phyloP scores from a whole-genome alignment of 2,797 vertebrate species.

The Coranthus polyacanthus region DNA sequence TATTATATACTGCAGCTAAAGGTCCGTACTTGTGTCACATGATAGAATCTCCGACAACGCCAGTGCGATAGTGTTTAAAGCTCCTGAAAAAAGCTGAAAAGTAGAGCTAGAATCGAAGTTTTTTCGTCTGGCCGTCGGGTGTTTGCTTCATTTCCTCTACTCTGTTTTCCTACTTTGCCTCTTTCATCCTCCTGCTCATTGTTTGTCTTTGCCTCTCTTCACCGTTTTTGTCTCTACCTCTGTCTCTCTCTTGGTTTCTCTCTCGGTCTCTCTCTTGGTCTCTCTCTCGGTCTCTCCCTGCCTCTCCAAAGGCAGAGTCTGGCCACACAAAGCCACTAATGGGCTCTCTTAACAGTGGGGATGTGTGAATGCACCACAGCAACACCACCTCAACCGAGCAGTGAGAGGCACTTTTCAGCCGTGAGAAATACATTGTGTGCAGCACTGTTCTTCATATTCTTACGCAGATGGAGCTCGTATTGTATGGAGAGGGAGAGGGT shows the following conservation, averaged over 20 bases:
- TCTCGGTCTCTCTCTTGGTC: neutral
- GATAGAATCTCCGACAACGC: neutral
- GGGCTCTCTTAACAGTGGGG: slow-evolving; percentile 59
- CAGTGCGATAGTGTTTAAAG: too few species aligned
- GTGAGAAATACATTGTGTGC: slow-evolving; percentile 40
- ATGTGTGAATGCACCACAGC: slow-evolving; percentile 57
- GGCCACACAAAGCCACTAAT: slow-evolving; percentile 67
- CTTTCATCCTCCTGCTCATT: slow-evolving; percentile 4
- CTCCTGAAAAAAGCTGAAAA: too few species aligned
- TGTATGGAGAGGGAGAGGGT: slow-evolving; percentile 38
- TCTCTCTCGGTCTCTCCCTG: slow-evolving; percentile 2
- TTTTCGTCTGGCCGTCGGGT: too few species aligned
- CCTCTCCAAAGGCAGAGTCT: slow-evolving; percentile 46
- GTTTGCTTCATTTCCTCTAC: neutral
- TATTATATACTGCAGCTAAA: neutral
- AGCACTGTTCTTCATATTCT: slow-evolving; percentile 39
- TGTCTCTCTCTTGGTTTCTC: neutral
- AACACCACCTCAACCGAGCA: slow-evolving; percentile 31
- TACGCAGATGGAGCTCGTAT: slow-evolving; percentile 32
- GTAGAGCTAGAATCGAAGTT: too few species aligned
- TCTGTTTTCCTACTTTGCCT: neutral
- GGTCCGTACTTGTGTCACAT: too few species aligned
- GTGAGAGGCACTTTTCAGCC: slow-evolving; percentile 52
- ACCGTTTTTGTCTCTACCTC: neutral
- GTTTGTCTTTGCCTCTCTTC: slow-evolving; percentile 10